Evolutionary conservation across 2,797 vertebrate genomes (phyloP).

Genomic region (Sebastes steindachneri): DNA sequence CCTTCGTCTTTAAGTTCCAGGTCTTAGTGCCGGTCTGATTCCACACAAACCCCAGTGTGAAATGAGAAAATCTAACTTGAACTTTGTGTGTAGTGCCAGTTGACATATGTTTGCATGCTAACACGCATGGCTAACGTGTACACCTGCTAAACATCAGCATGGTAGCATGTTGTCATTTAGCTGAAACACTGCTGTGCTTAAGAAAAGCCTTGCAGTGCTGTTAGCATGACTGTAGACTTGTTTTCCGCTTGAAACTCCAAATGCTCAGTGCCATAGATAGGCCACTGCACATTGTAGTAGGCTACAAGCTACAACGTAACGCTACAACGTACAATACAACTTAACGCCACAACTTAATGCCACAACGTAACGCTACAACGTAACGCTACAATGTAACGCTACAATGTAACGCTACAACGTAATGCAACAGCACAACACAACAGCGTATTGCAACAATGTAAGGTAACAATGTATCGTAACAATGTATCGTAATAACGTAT

Average conservation of each 20-base stretch:
- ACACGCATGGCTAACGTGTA: too few species aligned
- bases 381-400: rapidly evolving
- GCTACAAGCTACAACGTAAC: not conserved
- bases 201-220: not conserved
- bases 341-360: too few species aligned
- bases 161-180: not conserved
- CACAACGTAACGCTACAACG: rapidly evolving
- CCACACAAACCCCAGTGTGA: not conserved
- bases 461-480: too few species aligned
- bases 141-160: not conserved
- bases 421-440: too few species aligned
- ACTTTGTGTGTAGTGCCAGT: not conserved
- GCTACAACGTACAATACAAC: too few species aligned
- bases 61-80: constrained; percentile 3
- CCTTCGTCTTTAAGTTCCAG: not conserved
- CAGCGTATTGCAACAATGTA: too few species aligned
- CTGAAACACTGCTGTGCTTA: not conserved
- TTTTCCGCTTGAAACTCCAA: not conserved
- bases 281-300: not conserved
- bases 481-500: too few species aligned
- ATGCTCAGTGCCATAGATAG: not conserved
- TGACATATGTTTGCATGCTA: not conserved
- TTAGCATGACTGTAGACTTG: not conserved
- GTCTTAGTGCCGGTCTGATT: constrained; percentile 32
- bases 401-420: too few species aligned